Conservation (phyloP, 2,888 invertebrate species). For the Leptopterna dolabrata region DNA sequence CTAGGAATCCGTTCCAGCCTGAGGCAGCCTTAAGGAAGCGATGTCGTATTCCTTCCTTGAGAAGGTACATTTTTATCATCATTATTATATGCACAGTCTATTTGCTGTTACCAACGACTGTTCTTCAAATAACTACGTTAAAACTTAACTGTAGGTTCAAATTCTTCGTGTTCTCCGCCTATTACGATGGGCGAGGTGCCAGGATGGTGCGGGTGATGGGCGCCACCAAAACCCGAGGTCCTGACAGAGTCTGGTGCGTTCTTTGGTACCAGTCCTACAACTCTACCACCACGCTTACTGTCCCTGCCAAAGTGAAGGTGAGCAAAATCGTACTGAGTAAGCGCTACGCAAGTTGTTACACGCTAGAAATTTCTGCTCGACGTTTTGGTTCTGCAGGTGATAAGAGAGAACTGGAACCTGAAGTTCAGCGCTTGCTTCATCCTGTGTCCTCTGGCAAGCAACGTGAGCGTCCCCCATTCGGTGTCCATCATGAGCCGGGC, state of each 20-base stretch:
- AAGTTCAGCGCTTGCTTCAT: slow-evolving; percentile 93
- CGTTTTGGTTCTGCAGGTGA: slow-evolving; percentile 77
- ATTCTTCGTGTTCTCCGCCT: slow-evolving; percentile 93
- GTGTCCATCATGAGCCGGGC: slow-evolving; percentile 77
- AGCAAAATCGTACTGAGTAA: slow-evolving; percentile 56
- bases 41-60: too few species aligned
- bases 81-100: too few species aligned
- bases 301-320: slow-evolving; percentile 70
- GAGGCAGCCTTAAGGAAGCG: too few species aligned
- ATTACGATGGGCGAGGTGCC: slow-evolving; percentile 80
- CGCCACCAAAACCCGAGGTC: slow-evolving; percentile 87
- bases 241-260: slow-evolving; percentile 84
- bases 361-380: too few species aligned
- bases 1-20: too few species aligned
- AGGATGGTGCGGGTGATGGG: slow-evolving; percentile 83
- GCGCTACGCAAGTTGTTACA: too few species aligned
- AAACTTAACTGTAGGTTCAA: slow-evolving; percentile 73
- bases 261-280: slow-evolving; percentile 74
- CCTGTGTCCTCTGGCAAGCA: slow-evolving; percentile 79
- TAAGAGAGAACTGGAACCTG: slow-evolving; percentile 93
- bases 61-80: too few species aligned
- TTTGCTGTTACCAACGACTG: too few species aligned
- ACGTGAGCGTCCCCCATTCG: slow-evolving; percentile 74
- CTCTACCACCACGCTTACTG: slow-evolving; percentile 58
- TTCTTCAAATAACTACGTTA: too few species aligned